Percentiles rank a stretch among this genome's conserved stretches.
Evolutionary conservation across 2,113 vertebrate genomes (phyloP).

Genomic region (Crotalus horridus): DNA sequence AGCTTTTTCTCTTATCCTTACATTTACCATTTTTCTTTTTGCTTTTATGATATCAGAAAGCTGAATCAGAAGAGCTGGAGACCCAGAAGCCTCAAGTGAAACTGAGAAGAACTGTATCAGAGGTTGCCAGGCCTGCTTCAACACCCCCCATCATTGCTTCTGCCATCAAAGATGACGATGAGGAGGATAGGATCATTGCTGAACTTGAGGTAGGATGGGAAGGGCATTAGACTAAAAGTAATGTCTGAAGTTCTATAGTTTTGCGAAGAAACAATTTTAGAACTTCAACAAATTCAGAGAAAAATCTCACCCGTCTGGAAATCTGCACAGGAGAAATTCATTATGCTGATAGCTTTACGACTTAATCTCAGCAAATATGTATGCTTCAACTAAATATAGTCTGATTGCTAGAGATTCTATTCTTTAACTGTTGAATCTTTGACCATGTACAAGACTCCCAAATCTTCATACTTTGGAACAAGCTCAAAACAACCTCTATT

Average conservation of each 20-base stretch:
- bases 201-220: constrained; percentile 83
- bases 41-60: constrained; percentile 72
- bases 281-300: background rate
- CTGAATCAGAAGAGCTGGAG: constrained; percentile 88
- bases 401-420: background rate
- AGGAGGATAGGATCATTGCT: constrained; percentile 83
- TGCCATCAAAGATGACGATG: constrained; percentile 80
- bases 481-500: background rate
- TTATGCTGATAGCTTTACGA: background rate
- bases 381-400: background rate
- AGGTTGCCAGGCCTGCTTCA: constrained; percentile 89
- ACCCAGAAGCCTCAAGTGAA: constrained; percentile 89
- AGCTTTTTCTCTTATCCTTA: background rate
- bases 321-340: background rate
- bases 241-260: background rate
- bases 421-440: background rate
- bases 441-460: background rate
- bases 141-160: constrained; percentile 88
- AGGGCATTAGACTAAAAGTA: background rate
- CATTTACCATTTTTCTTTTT: background rate
- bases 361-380: background rate
- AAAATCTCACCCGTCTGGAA: background rate
- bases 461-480: background rate
- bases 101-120: constrained; percentile 84
- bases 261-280: background rate